These are phyloP conservation scores for Oxyruncus cristatus DNA, from an alignment of 2,113 vertebrate genomes.

Conservation along the genomic window DNA sequence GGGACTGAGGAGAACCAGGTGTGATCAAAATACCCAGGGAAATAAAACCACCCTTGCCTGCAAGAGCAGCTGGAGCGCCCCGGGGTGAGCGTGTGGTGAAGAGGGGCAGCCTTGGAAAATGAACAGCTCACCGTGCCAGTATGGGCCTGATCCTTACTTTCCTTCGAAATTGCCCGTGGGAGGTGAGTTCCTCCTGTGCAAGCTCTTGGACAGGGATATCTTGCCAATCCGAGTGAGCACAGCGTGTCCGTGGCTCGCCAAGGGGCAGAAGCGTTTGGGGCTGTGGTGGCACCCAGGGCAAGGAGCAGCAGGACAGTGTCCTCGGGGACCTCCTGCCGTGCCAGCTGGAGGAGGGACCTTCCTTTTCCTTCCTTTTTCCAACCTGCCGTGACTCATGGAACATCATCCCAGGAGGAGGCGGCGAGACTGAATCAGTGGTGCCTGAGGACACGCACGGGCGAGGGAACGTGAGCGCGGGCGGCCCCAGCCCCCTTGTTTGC, in stretches of 20 bases:
- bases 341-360: background rate
- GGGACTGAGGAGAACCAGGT: rapidly evolving
- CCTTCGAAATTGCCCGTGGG: rapidly evolving
- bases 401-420: background rate
- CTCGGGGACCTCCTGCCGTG: background rate
- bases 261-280: background rate
- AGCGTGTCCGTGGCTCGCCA: rapidly evolving
- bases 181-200: background rate
- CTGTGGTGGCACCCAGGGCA: rapidly evolving
- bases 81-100: rapidly evolving
- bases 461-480: background rate
- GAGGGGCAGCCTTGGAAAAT: background rate
- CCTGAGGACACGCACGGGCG: background rate
- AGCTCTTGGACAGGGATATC: rapidly evolving
- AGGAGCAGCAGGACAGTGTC: background rate
- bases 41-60: background rate
- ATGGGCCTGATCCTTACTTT: background rate
- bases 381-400: background rate
- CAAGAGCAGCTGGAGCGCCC: background rate
- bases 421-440: background rate
- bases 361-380: background rate
- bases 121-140: rapidly evolving
- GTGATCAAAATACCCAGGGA: rapidly evolving
- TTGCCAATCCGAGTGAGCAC: rapidly evolving
- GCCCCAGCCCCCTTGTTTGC: background rate